Conservation (phyloP, 1,140 invertebrate species). For the Zaprionus vittiger region DNA sequence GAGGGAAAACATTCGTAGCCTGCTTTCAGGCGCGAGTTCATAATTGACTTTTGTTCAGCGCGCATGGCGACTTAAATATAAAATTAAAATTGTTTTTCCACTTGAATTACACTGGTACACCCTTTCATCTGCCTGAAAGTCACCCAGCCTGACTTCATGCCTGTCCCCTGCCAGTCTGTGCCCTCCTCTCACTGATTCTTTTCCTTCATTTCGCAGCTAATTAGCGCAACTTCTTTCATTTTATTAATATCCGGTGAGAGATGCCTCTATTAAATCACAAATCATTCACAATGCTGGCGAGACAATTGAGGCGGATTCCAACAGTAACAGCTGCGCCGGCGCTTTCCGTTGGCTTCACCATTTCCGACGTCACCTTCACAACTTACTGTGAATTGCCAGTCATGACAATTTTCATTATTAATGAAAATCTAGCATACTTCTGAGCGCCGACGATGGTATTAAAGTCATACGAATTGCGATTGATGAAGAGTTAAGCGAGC, state of each 20-base stretch:
- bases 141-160: too few species aligned
- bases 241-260: slow-evolving; percentile 67
- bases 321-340: slow-evolving; percentile 43
- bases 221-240: slow-evolving; percentile 62
- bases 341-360: slow-evolving; percentile 39
- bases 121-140: slow-evolving; percentile 15
- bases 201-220: slow-evolving; percentile 29
- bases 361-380: slow-evolving; percentile 41
- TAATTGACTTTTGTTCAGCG: slow-evolving; percentile 39
- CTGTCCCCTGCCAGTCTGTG: neutral
- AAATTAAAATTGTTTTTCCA: slow-evolving; percentile 59
- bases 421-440: slow-evolving; percentile 33
- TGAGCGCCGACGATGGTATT: neutral
- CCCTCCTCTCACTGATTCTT: neutral
- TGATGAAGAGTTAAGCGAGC: neutral
- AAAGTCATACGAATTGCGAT: neutral
- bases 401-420: slow-evolving; percentile 41
- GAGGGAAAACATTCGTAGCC: slow-evolving; percentile 3
- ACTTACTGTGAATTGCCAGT: slow-evolving; percentile 44
- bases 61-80: slow-evolving; percentile 14
- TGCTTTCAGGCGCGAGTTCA: slow-evolving; percentile 17
- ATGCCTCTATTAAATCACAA: slow-evolving; percentile 37
- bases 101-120: slow-evolving; percentile 20
- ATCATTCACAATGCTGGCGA: slow-evolving; percentile 43
- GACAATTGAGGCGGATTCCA: slow-evolving; percentile 32